phyloP scores from a whole-genome alignment of 2,888 invertebrate species.

The Phyto melanocephala region DNA sequence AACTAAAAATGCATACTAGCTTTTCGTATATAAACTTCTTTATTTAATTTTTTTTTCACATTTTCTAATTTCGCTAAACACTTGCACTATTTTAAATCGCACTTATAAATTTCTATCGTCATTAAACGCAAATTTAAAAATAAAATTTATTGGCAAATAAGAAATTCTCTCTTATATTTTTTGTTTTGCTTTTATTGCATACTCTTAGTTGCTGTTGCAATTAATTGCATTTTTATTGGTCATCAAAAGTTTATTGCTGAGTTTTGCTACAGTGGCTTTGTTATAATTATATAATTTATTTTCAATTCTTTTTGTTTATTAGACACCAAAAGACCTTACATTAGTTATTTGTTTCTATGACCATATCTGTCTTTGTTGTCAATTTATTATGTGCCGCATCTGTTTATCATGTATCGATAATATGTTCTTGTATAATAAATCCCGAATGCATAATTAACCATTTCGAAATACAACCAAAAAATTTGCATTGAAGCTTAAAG shows the following conservation, averaged over 20 bases:
- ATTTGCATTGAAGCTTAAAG: too few species aligned
- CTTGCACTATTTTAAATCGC: background rate
- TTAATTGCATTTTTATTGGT: slow-evolving; percentile 56
- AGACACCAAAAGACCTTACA: background rate
- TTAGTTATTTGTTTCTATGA: background rate
- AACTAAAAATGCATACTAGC: background rate
- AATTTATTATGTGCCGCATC: slow-evolving; percentile 17
- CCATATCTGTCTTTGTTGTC: background rate
- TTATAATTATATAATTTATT: slow-evolving; percentile 45
- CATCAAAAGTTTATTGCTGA: slow-evolving; percentile 36
- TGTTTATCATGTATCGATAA: slow-evolving; percentile 56
- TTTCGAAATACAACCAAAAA: slow-evolving; percentile 5
- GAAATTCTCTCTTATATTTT: too few species aligned
- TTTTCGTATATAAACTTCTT: slow-evolving; percentile 13
- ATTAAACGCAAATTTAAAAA: slow-evolving; percentile 38
- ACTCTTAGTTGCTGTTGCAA: slow-evolving; percentile 36
- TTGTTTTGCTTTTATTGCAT: slow-evolving; percentile 18
- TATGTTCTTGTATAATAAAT: slow-evolving; percentile 59
- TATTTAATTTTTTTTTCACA: slow-evolving; percentile 8
- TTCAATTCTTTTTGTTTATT: background rate
- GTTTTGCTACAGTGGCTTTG: slow-evolving; percentile 3
- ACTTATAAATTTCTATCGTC: background rate
- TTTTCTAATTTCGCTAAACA: background rate
- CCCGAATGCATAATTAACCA: slow-evolving; percentile 35
- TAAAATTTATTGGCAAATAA: too few species aligned